Percentiles rank a stretch among this genome's conserved stretches.
These are phyloP conservation scores for Agapornis canus DNA, from an alignment of 2,797 vertebrate species.

Conservation along the genomic window DNA sequence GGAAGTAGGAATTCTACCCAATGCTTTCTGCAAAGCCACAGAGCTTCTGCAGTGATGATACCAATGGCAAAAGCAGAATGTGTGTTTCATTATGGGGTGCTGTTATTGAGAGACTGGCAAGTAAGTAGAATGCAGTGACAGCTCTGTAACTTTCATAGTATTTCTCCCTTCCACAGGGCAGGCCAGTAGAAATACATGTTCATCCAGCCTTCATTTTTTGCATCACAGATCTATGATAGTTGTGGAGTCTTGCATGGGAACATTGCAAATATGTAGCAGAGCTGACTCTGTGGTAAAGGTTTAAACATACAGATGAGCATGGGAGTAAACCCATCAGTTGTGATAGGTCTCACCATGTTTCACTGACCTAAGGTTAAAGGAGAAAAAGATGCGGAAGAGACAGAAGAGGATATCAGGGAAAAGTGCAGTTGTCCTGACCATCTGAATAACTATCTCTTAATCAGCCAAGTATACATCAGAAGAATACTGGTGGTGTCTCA, in stretches of 20 bases:
- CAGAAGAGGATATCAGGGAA: not conserved
- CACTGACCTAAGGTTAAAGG: not conserved
- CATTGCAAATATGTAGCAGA: rapidly evolving
- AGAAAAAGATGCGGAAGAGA: not conserved
- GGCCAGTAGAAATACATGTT: not conserved
- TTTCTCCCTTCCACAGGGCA: not conserved
- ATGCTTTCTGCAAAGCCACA: not conserved
- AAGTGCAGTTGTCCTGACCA: not conserved
- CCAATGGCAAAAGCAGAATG: not conserved
- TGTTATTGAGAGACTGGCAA: not conserved
- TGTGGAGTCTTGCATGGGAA: not conserved
- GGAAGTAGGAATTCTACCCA: not conserved
- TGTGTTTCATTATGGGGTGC: not conserved
- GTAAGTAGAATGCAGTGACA: not conserved
- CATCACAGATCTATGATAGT: not conserved
- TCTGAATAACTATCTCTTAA: not conserved
- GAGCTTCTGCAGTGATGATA: not conserved
- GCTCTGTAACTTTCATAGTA: not conserved
- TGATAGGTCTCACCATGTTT: not conserved
- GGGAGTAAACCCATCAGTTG: not conserved
- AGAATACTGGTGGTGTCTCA: not conserved
- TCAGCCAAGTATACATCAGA: not conserved
- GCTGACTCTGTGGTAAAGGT: not conserved
- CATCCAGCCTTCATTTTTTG: not conserved
- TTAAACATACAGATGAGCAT: not conserved